Percentiles rank a stretch among this genome's conserved stretches.
Conservation (phyloP, 2,888 invertebrate genomes). For the Parapristionchus giblindavisi region DNA sequence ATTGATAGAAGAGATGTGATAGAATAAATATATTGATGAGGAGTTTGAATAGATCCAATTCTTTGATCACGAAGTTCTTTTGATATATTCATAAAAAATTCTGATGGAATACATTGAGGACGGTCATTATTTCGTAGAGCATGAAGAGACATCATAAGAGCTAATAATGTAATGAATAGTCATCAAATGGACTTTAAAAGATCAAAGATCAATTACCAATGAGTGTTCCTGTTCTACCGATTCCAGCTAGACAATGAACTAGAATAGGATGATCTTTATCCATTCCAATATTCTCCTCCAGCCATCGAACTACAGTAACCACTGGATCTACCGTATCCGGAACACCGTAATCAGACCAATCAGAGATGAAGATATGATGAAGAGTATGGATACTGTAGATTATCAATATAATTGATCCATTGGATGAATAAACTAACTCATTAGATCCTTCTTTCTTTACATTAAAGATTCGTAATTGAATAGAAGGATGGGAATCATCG, state of each 20-base stretch:
- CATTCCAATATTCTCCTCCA: slow-evolving; percentile 28
- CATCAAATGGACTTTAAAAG: neutral
- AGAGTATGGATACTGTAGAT: neutral
- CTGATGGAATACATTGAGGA: neutral
- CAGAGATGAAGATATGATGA: slow-evolving; percentile 5
- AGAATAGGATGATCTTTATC: slow-evolving; percentile 9
- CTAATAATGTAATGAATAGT: neutral
- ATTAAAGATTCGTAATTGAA: slow-evolving; percentile 22
- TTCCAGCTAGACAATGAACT: slow-evolving; percentile 28
- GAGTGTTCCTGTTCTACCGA: slow-evolving; percentile 21
- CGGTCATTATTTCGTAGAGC: neutral
- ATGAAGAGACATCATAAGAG: slow-evolving; percentile 14
- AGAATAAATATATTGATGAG: slow-evolving; percentile 20
- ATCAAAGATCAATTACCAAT: slow-evolving; percentile 15
- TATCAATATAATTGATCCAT: neutral
- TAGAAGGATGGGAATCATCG: neutral
- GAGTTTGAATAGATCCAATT: slow-evolving; percentile 20
- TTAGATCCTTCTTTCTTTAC: neutral
- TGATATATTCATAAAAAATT: neutral
- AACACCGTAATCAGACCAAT: slow-evolving; percentile 28
- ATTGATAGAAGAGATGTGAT: neutral
- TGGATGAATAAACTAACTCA: neutral
- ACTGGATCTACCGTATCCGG: slow-evolving; percentile 20
- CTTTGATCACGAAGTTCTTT: slow-evolving; percentile 16
- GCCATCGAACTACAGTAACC: slow-evolving; percentile 2